phyloP scores from a whole-genome alignment of 2,888 invertebrate genomes.

The Mongoloraphidia duomilia region DNA sequence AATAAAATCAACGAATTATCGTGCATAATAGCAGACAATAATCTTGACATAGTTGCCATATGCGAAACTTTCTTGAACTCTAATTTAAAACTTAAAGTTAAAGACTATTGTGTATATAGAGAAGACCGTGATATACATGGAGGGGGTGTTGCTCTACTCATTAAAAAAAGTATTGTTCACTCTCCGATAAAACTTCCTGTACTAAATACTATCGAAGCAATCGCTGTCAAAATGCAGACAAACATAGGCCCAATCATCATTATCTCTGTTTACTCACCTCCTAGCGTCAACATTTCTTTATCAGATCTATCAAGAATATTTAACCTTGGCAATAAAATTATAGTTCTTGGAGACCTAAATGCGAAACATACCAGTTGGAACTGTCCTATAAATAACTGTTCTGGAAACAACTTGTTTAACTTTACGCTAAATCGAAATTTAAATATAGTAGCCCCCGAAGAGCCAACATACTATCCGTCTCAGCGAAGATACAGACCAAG shows the following conservation, averaged over 20 bases:
- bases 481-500: constrained; percentile 9
- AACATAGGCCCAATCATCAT: constrained; percentile 4
- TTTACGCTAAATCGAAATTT: constrained; percentile 11
- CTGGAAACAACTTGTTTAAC: constrained; percentile 11
- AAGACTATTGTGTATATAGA: too few species aligned
- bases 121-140: too few species aligned
- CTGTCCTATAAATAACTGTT: constrained; percentile 13
- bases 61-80: too few species aligned
- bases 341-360: constrained; percentile 11
- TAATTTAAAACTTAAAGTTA: too few species aligned
- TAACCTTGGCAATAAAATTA: constrained; percentile 9
- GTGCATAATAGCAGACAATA: too few species aligned
- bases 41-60: too few species aligned
- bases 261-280: constrained; percentile 13
- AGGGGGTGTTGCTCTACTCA: too few species aligned
- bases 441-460: constrained; percentile 11
- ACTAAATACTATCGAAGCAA: too few species aligned
- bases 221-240: neutral
- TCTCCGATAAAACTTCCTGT: too few species aligned
- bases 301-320: constrained; percentile 11
- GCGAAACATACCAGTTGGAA: constrained; percentile 14
- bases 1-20: too few species aligned
- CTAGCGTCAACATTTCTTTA: constrained; percentile 8
- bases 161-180: too few species aligned
- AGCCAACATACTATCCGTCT: constrained; percentile 15